These are phyloP conservation scores for Ophion costatus DNA, from an alignment of 2,888 invertebrate species.

Conservation along the genomic window DNA sequence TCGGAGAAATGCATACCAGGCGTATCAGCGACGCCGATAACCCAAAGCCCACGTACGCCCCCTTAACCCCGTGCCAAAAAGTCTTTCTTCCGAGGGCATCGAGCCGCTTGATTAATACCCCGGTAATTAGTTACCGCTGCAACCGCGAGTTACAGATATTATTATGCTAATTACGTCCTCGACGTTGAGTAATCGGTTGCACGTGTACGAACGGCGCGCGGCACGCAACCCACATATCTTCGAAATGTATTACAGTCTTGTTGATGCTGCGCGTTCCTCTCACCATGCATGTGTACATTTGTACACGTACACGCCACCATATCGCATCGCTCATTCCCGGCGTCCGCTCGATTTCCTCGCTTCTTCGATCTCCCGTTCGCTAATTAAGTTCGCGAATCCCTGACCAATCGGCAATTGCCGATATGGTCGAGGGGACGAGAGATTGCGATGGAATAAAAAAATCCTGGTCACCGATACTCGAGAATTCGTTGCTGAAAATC, in stretches of 20 bases:
- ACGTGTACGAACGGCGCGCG: conserved; percentile 71
- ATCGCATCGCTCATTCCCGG: conserved; percentile 24
- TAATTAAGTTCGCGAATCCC: conserved; percentile 56
- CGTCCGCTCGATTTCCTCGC: conserved; percentile 5
- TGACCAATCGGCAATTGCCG: conserved; percentile 21
- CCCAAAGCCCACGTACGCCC: neutral
- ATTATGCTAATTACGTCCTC: conserved; percentile 77
- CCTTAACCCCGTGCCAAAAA: conserved; percentile 21
- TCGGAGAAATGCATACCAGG: neutral
- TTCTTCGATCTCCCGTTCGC: conserved; percentile 3
- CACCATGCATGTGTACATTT: neutral
- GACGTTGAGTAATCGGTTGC: conserved; percentile 78
- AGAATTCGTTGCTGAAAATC: neutral
- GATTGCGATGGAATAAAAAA: conserved; percentile 24
- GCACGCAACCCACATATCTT: conserved; percentile 74
- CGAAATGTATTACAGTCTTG: conserved; percentile 53
- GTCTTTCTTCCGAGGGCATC: conserved; percentile 57
- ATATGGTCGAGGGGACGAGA: conserved; percentile 41
- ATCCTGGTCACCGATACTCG: neutral
- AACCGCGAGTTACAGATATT: conserved; percentile 77
- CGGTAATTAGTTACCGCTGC: conserved; percentile 77
- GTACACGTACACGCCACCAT: conserved; percentile 21
- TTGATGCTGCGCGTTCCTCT: conserved; percentile 39
- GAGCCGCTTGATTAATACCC: conserved; percentile 76
- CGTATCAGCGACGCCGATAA: conserved; percentile 8